Evolutionary conservation across 2,888 invertebrate species (phyloP).

Genomic region (Willowsia nigromaculata): DNA sequence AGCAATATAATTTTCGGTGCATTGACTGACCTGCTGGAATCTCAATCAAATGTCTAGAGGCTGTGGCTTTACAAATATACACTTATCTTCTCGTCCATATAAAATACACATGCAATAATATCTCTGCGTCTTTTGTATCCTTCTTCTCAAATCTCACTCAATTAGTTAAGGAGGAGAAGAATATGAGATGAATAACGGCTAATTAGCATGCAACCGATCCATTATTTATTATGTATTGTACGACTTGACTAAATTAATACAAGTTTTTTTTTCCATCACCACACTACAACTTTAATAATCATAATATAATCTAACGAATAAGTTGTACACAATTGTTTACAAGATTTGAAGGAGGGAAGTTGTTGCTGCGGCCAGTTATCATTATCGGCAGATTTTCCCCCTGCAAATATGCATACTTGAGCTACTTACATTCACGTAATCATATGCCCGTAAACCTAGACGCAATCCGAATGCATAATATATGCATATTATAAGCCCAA

Average conservation of each 20-base stretch:
- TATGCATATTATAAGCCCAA: slow-evolving; percentile 9
- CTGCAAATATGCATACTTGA: too few species aligned
- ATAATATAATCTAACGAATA: slow-evolving; percentile 51
- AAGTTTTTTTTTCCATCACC: slow-evolving; percentile 46
- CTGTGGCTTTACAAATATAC: neutral
- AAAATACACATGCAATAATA: too few species aligned
- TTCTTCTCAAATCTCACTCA: slow-evolving; percentile 56
- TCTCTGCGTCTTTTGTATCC: neutral
- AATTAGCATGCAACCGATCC: slow-evolving; percentile 68
- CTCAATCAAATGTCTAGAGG: slow-evolving; percentile 23
- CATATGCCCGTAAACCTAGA: neutral
- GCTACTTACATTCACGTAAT: neutral
- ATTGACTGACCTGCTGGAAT: slow-evolving; percentile 13
- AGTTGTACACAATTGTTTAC: slow-evolving; percentile 36
- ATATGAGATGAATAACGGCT: slow-evolving; percentile 65
- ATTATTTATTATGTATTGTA: slow-evolving; percentile 46
- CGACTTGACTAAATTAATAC: slow-evolving; percentile 56
- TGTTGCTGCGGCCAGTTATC: slow-evolving; percentile 36
- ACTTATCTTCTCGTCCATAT: too few species aligned
- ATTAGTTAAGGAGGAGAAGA: slow-evolving; percentile 57
- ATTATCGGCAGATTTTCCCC: slow-evolving; percentile 20
- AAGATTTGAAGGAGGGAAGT: slow-evolving; percentile 18
- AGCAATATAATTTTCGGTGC: neutral
- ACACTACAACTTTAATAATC: slow-evolving; percentile 40
- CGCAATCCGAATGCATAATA: neutral